Base-by-base conservation (phyloP, 2,113 vertebrate species). In the Morone chrysops region DNA sequence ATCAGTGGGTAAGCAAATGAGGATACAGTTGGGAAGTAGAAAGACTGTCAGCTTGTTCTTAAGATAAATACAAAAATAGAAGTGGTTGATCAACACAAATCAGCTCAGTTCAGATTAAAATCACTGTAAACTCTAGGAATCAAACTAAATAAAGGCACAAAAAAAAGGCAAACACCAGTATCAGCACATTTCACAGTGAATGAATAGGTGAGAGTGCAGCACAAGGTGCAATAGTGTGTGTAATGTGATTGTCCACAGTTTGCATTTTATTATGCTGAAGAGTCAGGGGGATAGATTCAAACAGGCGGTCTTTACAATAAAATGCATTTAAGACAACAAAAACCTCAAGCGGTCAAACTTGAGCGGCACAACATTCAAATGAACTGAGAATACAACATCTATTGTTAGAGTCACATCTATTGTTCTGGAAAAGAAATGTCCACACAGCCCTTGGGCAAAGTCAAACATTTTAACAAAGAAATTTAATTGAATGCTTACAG, bases 201-300 rank as follows among this genome's bases (percentile, higher is more conserved):
- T 80, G 77, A 73, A 82, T 85, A 85, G 82, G 87, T 81, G 75
- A 87, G 75, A 88, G 83, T 59, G 3, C 80, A 76, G 80, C 65
- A 81, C 77, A 82, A 80, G 66, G 82, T 75, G 84, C 80, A 85
- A 83, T 4, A 69, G 86, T 16, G 84, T 92, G 84, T 89, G 82
- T 86, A 87, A 90, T 90, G 83, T 84, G 88, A 92, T 88, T 90
- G 87, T 91, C 85, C 83, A 87, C 87, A 84, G 80, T 87, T 91
- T 86, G 73, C 70, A 88, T 90, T 88, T 74, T 71, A 59, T 56
- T 38, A 73, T 59, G 54, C 80, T 81, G 63, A 4, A 12, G 54
- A 56, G 82, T 31, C 62, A 73, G 5, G 77, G 71, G 67, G 60
- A 66, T 14, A 38, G 43, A 72, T 79, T 68, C 78, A 84, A 87